phyloP scores from a whole-genome alignment of 2,113 vertebrate species.

The Gorsachius goisagi region DNA sequence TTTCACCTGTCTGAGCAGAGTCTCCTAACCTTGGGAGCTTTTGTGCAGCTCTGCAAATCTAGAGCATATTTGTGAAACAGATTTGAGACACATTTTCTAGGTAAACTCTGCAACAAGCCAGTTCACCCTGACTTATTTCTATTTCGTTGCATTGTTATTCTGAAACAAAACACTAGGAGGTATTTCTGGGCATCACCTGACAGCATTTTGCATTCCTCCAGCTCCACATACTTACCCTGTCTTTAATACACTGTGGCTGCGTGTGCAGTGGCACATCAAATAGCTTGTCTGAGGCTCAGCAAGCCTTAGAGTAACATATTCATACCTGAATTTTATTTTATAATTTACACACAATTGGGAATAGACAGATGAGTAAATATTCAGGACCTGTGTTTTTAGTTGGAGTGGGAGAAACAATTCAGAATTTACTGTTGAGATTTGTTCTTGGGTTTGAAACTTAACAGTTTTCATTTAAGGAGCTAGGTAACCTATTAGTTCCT shows the following conservation, averaged over 20 bases:
- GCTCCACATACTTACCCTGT: background rate
- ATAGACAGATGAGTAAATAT: background rate
- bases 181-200: background rate
- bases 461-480: background rate
- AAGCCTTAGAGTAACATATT: background rate
- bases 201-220: background rate
- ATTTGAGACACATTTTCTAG: background rate
- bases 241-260: background rate
- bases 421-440: background rate
- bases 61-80: background rate
- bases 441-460: background rate
- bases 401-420: background rate
- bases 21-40: background rate
- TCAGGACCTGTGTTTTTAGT: background rate
- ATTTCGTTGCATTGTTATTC: background rate
- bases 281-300: background rate
- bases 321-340: background rate
- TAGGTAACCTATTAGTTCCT: background rate
- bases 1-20: background rate
- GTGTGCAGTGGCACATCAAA: background rate
- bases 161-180: background rate
- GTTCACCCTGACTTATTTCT: background rate
- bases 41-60: background rate
- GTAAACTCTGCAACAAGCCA: background rate
- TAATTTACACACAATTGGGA: background rate